Conservation (phyloP, 2,113 vertebrate species). For the Mionectes macconnelli region DNA sequence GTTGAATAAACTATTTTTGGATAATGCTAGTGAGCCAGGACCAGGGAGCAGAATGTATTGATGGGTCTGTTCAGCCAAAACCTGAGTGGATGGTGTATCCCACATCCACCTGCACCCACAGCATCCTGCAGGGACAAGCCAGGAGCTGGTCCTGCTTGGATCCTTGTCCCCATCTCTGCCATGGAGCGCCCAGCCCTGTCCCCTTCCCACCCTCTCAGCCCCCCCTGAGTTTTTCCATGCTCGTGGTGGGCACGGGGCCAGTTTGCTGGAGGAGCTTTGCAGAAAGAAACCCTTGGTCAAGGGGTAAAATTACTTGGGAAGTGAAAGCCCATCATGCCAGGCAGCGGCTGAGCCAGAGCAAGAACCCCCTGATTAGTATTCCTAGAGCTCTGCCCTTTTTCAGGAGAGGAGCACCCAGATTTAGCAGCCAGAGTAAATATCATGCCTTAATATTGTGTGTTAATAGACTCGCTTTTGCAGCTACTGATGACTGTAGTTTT, state of each 20-base stretch:
- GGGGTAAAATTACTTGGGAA: neutral
- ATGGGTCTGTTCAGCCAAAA: accelerated
- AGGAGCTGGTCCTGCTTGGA: neutral
- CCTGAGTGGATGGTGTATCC: accelerated
- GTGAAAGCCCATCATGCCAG: neutral
- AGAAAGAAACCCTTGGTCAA: neutral
- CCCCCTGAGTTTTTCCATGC: neutral
- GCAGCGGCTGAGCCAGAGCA: neutral
- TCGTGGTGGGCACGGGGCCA: neutral
- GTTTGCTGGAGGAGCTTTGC: neutral
- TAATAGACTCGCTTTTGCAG: constrained; percentile 64
- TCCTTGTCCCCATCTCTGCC: neutral
- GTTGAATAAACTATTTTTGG: constrained; percentile 17
- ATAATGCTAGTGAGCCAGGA: neutral
- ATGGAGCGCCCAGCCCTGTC: neutral
- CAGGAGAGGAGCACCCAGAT: constrained; percentile 42
- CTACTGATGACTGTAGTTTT: constrained; percentile 52
- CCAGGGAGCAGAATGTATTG: neutral
- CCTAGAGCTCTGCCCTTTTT: constrained; percentile 5
- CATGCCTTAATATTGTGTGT: constrained; percentile 52
- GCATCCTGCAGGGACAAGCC: neutral
- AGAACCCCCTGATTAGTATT: constrained; percentile 22
- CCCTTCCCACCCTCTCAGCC: neutral
- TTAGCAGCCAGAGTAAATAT: constrained; percentile 58
- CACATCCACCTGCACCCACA: neutral